phyloP scores from a whole-genome alignment of 2,888 invertebrate genomes.

The Ferrisia virgata region DNA sequence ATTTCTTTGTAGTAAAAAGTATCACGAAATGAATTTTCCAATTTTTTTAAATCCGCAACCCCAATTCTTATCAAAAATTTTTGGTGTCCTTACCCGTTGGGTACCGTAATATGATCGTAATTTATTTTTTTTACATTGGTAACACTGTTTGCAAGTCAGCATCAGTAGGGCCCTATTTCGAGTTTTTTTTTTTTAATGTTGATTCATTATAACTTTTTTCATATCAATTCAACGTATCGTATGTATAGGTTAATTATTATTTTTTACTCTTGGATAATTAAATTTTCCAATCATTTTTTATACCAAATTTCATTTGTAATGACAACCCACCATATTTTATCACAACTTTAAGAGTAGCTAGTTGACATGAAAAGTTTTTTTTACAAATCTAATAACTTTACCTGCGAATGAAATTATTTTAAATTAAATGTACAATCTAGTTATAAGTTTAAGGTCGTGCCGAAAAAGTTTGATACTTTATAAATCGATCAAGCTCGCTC shows the following conservation, averaged over 20 bases:
- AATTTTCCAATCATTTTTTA: neutral
- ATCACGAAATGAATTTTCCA: no score
- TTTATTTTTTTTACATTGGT: no score
- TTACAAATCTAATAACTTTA: neutral
- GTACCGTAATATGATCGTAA: no score
- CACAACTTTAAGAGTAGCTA: neutral
- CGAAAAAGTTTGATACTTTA: neutral
- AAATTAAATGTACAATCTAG: neutral
- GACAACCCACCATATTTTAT: neutral
- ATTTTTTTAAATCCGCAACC: no score
- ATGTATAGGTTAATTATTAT: neutral
- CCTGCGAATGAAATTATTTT: neutral
- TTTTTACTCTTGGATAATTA: neutral
- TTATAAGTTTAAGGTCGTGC: neutral
- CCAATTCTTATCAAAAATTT: no score
- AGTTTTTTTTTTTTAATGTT: no score
- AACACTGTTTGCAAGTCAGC: no score
- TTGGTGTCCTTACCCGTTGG: no score
- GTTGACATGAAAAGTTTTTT: neutral
- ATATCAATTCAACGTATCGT: neutral
- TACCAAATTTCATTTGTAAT: conserved; percentile 26
- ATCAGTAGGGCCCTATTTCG: no score
- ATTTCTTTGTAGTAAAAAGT: no score
- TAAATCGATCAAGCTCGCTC: neutral
- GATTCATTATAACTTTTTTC: neutral